phyloP scores from a whole-genome alignment of 1,140 invertebrate species.

The Euborellia annulipes region DNA sequence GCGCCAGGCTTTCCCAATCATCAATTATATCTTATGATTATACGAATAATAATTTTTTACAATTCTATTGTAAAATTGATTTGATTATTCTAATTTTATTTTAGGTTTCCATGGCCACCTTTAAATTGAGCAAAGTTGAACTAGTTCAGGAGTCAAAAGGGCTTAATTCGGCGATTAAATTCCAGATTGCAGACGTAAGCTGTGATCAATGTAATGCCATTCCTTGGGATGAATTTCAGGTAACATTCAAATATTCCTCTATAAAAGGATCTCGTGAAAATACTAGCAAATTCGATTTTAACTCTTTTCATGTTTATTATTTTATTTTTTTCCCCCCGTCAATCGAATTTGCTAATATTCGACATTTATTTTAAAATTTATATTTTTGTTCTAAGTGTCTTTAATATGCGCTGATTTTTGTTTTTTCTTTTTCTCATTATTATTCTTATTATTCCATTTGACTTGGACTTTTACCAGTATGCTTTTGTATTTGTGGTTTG shows the following conservation, averaged over 20 bases:
- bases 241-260: conserved; percentile 25
- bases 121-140: conserved; percentile 68
- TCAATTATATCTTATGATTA: too few species aligned
- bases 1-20: too few species aligned
- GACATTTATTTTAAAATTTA: neutral
- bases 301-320: conserved; percentile 6
- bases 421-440: conserved; percentile 7
- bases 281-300: neutral
- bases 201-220: conserved; percentile 73
- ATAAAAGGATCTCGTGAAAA: too few species aligned
- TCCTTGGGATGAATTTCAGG: conserved; percentile 88
- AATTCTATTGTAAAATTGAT: conserved; percentile 6
- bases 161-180: conserved; percentile 50
- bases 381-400: neutral
- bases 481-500: too few species aligned
- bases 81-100: conserved; percentile 9
- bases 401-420: conserved; percentile 2
- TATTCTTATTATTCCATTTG: too few species aligned
- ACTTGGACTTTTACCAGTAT: too few species aligned
- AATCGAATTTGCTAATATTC: conserved; percentile 1
- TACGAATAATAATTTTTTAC: too few species aligned
- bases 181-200: conserved; percentile 58
- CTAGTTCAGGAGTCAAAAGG: conserved; percentile 63
- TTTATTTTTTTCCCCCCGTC: conserved; percentile 4
- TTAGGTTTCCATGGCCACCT: conserved; percentile 66